Base-by-base conservation (phyloP, 1,140 invertebrate genomes). In the Arctopsyche grandis region DNA sequence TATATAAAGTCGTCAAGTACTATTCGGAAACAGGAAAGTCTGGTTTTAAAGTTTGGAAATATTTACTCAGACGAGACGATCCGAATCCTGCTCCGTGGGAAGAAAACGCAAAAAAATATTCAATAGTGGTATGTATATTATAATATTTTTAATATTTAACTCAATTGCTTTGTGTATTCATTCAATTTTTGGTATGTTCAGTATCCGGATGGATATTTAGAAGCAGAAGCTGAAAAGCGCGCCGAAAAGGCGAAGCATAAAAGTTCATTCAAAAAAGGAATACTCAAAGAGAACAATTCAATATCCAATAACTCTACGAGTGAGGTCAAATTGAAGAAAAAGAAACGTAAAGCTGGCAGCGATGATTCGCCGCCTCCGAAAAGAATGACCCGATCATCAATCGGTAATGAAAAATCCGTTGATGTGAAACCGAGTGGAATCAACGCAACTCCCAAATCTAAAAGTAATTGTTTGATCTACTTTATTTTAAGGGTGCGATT, bases 1-100 rank as follows among this genome's bases (percentile, higher is more conserved):
- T 94, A 52, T 95, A 95, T 84, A 94, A 95, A 86, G 92, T 97
- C 5, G 93, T 95, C 0, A 96, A 94, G 83, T 97, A 96, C 85
- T 96, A 94, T 88, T 93, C 93, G 3, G 91, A 94, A 83, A 93
- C 91, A 79, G 94, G 94, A 10, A 90, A 94, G 83, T 93, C 94
- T 60, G 95, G 95, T 0, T 96, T 93, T 84, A 87, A 91, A 7
- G 93, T 97, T 10, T 97, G 95, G 95, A 90, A 93, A 60, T 97
- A 95, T 84, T 83, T 94, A 12, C 85, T 97, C 48, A 87, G 92
- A 75, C 88, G 95, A 82, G 95, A 97, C 86, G 96, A 97, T 86
- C 91, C 93, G 0, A 86, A 84, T 12, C 94, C 95, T 0, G 92
- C 95, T 12, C 95, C 95, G 0, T 97, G 95, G 96, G 94, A 94